Evolutionary conservation across 2,797 vertebrate species (phyloP), one percentile per base, ranked within the genome.

Genomic region (Danio jaintianensis): DNA sequence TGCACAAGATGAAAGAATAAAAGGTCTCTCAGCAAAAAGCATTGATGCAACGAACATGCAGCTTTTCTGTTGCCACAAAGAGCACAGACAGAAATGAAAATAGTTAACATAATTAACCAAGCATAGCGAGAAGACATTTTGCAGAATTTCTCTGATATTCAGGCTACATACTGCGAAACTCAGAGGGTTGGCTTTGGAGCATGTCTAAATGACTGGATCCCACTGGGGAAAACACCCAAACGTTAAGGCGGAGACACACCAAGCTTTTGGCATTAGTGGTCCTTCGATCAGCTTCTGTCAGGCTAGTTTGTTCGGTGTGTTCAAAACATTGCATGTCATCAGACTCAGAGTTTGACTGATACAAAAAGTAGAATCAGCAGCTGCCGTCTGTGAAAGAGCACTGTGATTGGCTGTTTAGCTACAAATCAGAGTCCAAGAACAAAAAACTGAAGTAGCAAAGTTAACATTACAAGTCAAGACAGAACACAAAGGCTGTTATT

Each of bases 51-150:
- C 45, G 40, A 55, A 76, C 55, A 66, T 6, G 9, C n/a, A 13
- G 6, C 36, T 42, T 55, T 42, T 22, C 12, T 71, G 7, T 4
- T 4, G 0, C 10, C 2, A 29, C 40, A 55, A 66, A 29, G 2
- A 36, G 61, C 36, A 64, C 36, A 64, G 53, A 18, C 13, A 43
- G 20, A 55, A 55, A 64, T 63, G 13, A 45, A 55, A 64, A 38
- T 22, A 55, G 66, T 45, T 55, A 3, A 55, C 29, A 29, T 29
- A 29, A 76, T 9, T 66, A 15, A 66, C 62, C 55, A 66, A 76
- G 62, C 48, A 66, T 16, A 55, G 74, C 74, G 48, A 64, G 38
- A 42, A 76, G 62, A n/a, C 4, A 38, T 52, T 38, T 52, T 50
- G 45, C 9, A 50, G 45, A 68, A 68, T 20, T 50, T 59, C 45